Evolutionary conservation across 2,888 invertebrate species (phyloP).

Genomic region (Emmelina monodactyla): DNA sequence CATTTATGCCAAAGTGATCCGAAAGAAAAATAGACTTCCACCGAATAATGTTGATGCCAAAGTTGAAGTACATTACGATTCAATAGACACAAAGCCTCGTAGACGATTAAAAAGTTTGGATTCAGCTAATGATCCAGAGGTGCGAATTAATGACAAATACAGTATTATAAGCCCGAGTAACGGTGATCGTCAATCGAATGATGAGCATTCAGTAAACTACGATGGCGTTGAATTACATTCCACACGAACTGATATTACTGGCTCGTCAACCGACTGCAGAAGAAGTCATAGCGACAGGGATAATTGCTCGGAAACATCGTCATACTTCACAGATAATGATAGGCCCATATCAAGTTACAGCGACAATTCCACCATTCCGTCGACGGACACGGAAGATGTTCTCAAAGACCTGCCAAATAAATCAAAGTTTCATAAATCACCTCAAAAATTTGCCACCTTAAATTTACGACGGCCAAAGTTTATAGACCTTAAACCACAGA

Average conservation of each 20-base stretch:
- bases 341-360: conserved; percentile 60
- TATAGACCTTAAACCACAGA: conserved; percentile 44
- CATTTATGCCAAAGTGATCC: conserved; percentile 55
- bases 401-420: conserved; percentile 55
- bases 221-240: conserved; percentile 55
- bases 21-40: conserved; percentile 45
- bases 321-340: conserved; percentile 58
- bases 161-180: conserved; percentile 39
- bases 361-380: conserved; percentile 59
- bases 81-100: conserved; percentile 56
- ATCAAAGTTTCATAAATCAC: conserved; percentile 56
- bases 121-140: conserved; percentile 34
- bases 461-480: conserved; percentile 56
- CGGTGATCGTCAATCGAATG: conserved; percentile 46
- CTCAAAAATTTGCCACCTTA: conserved; percentile 58
- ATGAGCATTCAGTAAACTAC: conserved; percentile 41
- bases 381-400: conserved; percentile 58
- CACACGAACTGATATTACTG: conserved; percentile 47
- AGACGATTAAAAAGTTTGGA: conserved; percentile 54
- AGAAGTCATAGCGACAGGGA: conserved; percentile 57
- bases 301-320: conserved; percentile 61
- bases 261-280: conserved; percentile 50
- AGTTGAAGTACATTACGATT: conserved; percentile 54
- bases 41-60: conserved; percentile 36
- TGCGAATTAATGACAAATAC: conserved; percentile 37